phyloP scores from a whole-genome alignment of 1,140 invertebrate genomes.

The Conopomorpha cramerella region DNA sequence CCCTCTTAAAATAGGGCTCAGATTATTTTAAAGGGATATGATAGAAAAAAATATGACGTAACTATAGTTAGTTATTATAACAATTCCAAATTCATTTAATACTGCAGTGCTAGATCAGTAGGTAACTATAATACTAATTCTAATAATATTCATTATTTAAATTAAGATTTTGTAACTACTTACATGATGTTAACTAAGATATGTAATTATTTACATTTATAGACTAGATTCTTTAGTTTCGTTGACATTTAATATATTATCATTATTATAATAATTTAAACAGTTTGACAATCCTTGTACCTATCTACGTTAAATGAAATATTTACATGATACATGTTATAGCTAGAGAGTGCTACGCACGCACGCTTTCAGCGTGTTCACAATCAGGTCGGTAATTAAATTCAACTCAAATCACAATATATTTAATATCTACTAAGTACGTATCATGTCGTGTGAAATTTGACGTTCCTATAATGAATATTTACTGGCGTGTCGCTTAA shows the following conservation, averaged over 20 bases:
- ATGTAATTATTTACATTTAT: neutral
- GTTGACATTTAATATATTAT: neutral
- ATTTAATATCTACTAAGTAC: neutral
- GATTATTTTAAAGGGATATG: constrained; percentile 55
- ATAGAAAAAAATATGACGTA: neutral
- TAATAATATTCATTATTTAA: neutral
- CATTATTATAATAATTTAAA: constrained; percentile 15
- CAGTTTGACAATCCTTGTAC: constrained; percentile 17
- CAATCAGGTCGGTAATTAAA: neutral
- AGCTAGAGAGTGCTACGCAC: too few relatives aligned
- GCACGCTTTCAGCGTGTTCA: neutral
- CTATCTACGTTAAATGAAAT: constrained; percentile 16
- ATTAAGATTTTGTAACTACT: neutral
- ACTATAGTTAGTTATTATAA: neutral
- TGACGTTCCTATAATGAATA: constrained; percentile 3
- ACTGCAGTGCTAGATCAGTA: too few relatives aligned
- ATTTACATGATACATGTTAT: constrained; percentile 11
- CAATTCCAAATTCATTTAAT: neutral
- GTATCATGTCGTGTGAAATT: constrained; percentile 3
- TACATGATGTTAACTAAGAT: neutral
- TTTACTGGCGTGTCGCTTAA: constrained; percentile 8
- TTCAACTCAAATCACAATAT: neutral
- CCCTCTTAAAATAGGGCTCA: constrained; percentile 57
- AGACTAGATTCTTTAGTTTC: neutral
- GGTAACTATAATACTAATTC: neutral